These are phyloP conservation scores for Phymorhynchus buccinoides DNA, from an alignment of 1,140 invertebrate species.

Conservation along the genomic window DNA sequence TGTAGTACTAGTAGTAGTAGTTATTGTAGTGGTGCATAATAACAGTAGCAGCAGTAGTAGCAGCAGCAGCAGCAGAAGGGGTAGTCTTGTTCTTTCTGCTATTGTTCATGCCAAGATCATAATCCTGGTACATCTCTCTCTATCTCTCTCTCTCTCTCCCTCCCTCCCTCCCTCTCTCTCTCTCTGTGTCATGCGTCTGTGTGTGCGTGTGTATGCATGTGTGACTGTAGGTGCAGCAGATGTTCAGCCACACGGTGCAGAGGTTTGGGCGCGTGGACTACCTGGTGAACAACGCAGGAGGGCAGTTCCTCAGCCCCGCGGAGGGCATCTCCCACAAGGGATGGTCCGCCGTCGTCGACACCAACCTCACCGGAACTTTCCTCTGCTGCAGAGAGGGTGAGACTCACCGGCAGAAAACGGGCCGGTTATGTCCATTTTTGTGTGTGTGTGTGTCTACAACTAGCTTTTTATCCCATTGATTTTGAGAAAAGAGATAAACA, in stretches of 20 bases:
- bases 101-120: no score
- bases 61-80: no score
- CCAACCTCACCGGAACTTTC: constrained; percentile 77
- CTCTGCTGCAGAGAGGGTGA: constrained; percentile 75
- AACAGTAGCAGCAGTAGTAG: no score
- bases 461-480: neutral
- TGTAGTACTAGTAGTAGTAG: no score
- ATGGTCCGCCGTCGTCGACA: constrained; percentile 77
- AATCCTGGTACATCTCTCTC: no score
- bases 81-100: no score
- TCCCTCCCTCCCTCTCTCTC: neutral
- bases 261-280: constrained; percentile 74
- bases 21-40: no score
- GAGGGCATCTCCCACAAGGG: constrained; percentile 73
- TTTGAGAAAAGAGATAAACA: no score
- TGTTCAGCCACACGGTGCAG: constrained; percentile 67
- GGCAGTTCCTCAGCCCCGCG: constrained; percentile 74
- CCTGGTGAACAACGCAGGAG: constrained; percentile 77
- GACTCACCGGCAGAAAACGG: no score
- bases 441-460: neutral
- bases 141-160: neutral
- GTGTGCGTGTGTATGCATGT: no score
- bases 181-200: neutral
- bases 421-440: no score
- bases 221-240: constrained; percentile 63